Percentiles rank a stretch among this genome's conserved stretches.
Evolutionary conservation across 2,888 invertebrate genomes (phyloP).

Genomic region (Acrocera orbiculus): DNA sequence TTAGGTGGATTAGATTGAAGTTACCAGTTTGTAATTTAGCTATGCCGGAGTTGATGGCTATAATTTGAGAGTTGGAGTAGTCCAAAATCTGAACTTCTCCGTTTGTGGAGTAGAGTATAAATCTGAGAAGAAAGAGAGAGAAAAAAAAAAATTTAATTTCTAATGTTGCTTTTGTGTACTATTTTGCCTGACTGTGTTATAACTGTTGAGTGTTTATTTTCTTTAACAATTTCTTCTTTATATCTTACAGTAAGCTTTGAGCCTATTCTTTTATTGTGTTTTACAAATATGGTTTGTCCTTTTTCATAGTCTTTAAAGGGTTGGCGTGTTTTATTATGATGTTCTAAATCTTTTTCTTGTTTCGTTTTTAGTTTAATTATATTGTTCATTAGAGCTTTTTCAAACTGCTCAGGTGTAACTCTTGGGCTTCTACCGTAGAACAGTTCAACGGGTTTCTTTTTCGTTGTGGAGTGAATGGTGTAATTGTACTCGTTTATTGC

Average conservation of each 20-base stretch:
- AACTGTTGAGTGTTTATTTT: conserved; percentile 2
- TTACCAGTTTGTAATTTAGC: conserved; percentile 3
- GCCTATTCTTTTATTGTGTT: conserved; percentile 11
- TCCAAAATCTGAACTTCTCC: conserved; percentile 2
- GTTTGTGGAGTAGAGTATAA: too few relatives aligned
- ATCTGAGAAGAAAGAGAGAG: too few relatives aligned
- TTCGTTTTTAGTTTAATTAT: conserved; percentile 9
- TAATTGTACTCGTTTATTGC: conserved; percentile 11
- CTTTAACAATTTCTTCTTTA: conserved; percentile 9
- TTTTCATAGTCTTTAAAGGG: conserved; percentile 7
- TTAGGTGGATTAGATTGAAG: not conserved
- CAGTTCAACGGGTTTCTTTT: conserved; percentile 10
- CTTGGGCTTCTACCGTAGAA: conserved; percentile 9
- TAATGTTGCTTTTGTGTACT: not conserved
- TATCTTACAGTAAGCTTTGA: too few relatives aligned
- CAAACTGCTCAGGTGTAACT: conserved; percentile 9
- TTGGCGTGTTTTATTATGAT: conserved; percentile 11
- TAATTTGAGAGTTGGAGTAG: conserved; percentile 2
- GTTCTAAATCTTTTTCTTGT: conserved; percentile 8
- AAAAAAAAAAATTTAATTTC: conserved; percentile 1
- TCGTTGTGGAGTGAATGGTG: conserved; percentile 11
- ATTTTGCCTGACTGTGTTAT: not conserved
- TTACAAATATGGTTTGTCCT: conserved; percentile 10
- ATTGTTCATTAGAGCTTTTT: conserved; percentile 6
- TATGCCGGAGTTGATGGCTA: not conserved